A percentile compares a stretch with the other conserved stretches of the same genome.
Evolutionary conservation across 2,113 vertebrate genomes (phyloP).

Genomic region (Dolichallabes microphthalmus): DNA sequence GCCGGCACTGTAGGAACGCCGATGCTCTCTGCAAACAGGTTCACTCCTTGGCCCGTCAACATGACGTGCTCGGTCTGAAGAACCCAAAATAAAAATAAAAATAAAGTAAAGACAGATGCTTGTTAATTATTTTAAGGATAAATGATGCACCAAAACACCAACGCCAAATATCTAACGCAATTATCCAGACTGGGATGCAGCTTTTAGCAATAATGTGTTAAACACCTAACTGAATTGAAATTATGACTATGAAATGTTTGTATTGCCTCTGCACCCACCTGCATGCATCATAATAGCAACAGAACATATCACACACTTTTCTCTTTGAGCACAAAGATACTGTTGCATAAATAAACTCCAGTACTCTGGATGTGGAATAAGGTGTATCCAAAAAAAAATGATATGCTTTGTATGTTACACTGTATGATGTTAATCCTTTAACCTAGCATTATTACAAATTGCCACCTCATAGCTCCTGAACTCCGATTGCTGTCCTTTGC

Average conservation of each 20-base stretch:
- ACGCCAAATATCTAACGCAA: background rate
- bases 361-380: background rate
- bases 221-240: background rate
- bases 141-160: background rate
- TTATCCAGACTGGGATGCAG: background rate
- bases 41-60: constrained; percentile 69
- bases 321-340: too few relatives aligned
- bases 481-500: background rate
- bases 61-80: constrained; percentile 70
- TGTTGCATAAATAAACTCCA: background rate
- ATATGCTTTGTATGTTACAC: background rate
- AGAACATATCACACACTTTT: background rate
- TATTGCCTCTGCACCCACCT: background rate
- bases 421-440: background rate
- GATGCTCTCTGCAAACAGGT: constrained; percentile 70
- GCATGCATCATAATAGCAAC: background rate
- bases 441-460: background rate
- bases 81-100: constrained; percentile 13
- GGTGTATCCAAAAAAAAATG: background rate
- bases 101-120: background rate
- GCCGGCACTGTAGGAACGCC: constrained; percentile 62
- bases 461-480: background rate
- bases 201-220: constrained; percentile 2
- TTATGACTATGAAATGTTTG: background rate
- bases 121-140: constrained; percentile 29